A percentile compares a stretch with the other conserved stretches of the same genome.
Conservation (phyloP, 2,888 invertebrate genomes). For the Bombylius major region DNA sequence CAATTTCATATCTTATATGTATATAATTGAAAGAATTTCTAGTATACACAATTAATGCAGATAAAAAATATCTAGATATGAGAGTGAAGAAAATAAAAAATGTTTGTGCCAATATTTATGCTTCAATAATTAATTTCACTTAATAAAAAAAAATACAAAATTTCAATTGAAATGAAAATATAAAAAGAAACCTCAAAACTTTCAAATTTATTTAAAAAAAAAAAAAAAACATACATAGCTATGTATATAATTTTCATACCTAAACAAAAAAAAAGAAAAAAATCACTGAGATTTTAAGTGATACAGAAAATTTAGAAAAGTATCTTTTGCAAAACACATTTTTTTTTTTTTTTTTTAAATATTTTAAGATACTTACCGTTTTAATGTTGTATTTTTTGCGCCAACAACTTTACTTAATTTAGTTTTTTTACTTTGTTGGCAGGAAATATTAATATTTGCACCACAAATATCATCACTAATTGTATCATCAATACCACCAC, state of each 20-base stretch:
- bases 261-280: too few species aligned
- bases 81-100: too few species aligned
- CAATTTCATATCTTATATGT: background rate
- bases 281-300: too few species aligned
- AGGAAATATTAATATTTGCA: background rate
- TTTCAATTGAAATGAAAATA: background rate
- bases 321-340: too few species aligned
- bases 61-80: too few species aligned
- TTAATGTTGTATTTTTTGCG: conserved; percentile 32
- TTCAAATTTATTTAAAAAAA: background rate
- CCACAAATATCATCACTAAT: background rate
- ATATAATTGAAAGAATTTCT: background rate
- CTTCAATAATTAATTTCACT: background rate
- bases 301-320: too few species aligned
- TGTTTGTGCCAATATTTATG: background rate
- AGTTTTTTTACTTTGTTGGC: conserved; percentile 22
- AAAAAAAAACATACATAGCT: too few species aligned
- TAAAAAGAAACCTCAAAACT: background rate
- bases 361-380: conserved; percentile 23
- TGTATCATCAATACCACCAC: background rate
- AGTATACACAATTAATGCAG: too few species aligned
- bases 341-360: too few species aligned
- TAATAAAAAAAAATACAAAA: background rate
- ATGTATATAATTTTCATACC: too few species aligned
- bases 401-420: conserved; percentile 29